A percentile compares a stretch with the other conserved stretches of the same genome.
These are phyloP conservation scores for Herpetotheres cachinnans DNA, from an alignment of 2,113 vertebrate genomes.

Conservation along the genomic window DNA sequence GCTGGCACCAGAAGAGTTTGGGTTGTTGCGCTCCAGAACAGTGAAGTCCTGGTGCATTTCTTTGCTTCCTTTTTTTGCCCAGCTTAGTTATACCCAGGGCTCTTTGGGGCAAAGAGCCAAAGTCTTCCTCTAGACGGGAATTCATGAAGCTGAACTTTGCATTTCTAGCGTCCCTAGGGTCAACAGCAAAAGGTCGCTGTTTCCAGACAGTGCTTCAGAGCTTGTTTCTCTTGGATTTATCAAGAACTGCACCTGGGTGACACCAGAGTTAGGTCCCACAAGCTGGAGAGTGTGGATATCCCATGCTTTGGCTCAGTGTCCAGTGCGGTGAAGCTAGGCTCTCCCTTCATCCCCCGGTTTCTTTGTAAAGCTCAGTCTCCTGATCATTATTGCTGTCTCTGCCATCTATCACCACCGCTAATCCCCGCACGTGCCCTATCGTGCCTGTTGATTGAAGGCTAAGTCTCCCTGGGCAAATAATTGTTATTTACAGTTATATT, in stretches of 20 bases:
- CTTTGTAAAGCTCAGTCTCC: not conserved
- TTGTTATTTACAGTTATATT: not conserved
- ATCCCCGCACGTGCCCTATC: not conserved
- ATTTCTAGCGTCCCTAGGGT: not conserved
- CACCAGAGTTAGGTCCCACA: not conserved
- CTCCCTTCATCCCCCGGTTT: not conserved
- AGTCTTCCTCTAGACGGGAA: not conserved
- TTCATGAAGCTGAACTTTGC: not conserved
- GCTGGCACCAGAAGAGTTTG: not conserved
- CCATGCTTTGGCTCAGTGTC: not conserved
- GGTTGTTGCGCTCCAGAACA: not conserved
- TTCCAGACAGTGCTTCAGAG: not conserved
- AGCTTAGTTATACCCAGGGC: not conserved
- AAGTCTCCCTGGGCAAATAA: not conserved
- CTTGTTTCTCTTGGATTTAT: not conserved
- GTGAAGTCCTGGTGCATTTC: not conserved
- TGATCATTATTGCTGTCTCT: not conserved
- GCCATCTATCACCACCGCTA: not conserved
- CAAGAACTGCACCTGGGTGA: not conserved
- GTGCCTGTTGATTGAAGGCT: not conserved
- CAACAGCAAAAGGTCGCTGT: not conserved
- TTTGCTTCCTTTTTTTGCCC: not conserved
- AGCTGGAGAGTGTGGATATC: not conserved
- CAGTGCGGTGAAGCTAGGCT: not conserved
- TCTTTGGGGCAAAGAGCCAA: not conserved